Conservation (phyloP, 2,888 invertebrate genomes). For the Griposia aprilina region DNA sequence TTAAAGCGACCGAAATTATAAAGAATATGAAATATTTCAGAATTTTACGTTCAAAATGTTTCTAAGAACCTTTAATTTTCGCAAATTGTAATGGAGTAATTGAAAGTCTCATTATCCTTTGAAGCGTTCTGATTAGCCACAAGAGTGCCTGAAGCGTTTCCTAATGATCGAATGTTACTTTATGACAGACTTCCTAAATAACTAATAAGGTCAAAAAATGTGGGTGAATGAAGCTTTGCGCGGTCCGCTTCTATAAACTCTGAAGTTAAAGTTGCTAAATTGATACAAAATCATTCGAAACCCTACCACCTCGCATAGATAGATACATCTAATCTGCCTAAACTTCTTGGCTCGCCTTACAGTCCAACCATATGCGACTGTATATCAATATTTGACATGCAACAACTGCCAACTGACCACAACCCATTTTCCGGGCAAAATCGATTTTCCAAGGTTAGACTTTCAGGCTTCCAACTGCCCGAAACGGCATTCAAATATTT, state of each 20-base stretch:
- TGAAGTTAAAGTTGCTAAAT: neutral
- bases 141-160: slow-evolving; percentile 19
- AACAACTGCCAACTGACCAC: neutral
- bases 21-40: slow-evolving; percentile 1
- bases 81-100: slow-evolving; percentile 7
- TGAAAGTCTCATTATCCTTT: slow-evolving; percentile 27
- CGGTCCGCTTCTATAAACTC: neutral
- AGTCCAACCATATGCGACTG: neutral
- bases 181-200: slow-evolving; percentile 10
- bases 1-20: slow-evolving; percentile 25
- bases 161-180: slow-evolving; percentile 35
- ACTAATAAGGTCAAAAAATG: slow-evolving; percentile 7
- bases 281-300: neutral
- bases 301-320: neutral
- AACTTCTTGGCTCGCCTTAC: neutral
- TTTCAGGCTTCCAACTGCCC: too few species aligned
- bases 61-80: slow-evolving; percentile 37
- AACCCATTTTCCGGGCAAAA: neutral
- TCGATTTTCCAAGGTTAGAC: neutral
- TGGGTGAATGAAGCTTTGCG: neutral
- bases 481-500: too few species aligned
- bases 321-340: neutral
- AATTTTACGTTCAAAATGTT: neutral
- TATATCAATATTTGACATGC: neutral
- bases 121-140: slow-evolving; percentile 25